These are phyloP conservation scores for Neocrepidodera transversa DNA, from an alignment of 2,888 invertebrate genomes.

Conservation along the genomic window DNA sequence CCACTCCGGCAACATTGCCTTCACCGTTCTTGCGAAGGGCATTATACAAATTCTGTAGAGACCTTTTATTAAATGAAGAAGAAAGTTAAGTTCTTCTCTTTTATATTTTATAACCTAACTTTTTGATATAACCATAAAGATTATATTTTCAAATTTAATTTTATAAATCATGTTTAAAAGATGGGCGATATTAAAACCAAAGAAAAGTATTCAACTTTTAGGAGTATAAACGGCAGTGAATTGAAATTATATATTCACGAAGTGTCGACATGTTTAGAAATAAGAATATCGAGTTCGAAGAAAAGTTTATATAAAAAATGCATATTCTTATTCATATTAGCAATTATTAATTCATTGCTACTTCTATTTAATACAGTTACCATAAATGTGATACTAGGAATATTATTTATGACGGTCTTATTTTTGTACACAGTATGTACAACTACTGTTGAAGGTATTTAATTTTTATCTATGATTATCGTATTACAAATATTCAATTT, in stretches of 20 bases:
- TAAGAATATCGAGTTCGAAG: constrained; percentile 17
- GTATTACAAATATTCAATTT: not conserved
- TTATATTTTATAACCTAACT: no score
- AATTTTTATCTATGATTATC: no score
- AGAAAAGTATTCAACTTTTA: constrained; percentile 24
- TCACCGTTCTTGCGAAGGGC: no score
- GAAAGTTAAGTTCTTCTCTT: no score
- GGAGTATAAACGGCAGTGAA: constrained; percentile 25
- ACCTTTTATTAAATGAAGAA: no score
- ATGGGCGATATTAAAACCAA: constrained; percentile 34
- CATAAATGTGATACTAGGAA: constrained; percentile 21
- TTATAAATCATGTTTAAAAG: constrained; percentile 29
- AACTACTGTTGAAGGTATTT: constrained; percentile 25
- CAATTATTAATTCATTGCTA: constrained; percentile 14
- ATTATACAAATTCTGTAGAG: no score
- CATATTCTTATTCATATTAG: constrained; percentile 17
- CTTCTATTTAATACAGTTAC: constrained; percentile 6
- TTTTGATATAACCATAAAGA: no score
- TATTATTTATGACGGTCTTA: constrained; percentile 18
- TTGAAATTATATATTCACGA: constrained; percentile 26
- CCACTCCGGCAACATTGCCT: no score
- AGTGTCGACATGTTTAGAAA: constrained; percentile 16
- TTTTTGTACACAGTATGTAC: constrained; percentile 18
- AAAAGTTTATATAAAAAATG: constrained; percentile 21
- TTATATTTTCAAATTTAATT: no score